Evolutionary conservation across 2,888 invertebrate genomes (phyloP).

Genomic region (Sepioteuthis lessoniana): DNA sequence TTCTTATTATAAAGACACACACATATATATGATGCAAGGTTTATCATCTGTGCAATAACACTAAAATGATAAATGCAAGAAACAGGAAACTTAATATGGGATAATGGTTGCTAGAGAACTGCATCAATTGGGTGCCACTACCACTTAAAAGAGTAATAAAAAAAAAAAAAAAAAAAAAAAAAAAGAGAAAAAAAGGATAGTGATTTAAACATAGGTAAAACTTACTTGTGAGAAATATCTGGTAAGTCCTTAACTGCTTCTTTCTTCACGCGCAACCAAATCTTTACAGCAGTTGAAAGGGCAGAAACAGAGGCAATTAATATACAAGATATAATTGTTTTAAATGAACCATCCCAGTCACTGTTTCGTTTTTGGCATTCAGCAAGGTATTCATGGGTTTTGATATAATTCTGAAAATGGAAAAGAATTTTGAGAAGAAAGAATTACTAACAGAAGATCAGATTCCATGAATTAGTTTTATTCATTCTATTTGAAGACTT

Average conservation of each 20-base stretch:
- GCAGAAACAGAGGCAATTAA: conserved; percentile 50
- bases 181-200: neutral
- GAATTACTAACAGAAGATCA: neutral
- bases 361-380: conserved; percentile 52
- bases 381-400: conserved; percentile 54
- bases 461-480: no score
- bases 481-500: no score
- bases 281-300: conserved; percentile 52
- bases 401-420: conserved; percentile 52
- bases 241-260: conserved; percentile 53
- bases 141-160: no score
- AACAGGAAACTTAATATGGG: no score
- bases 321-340: conserved; percentile 54
- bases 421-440: neutral
- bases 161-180: neutral
- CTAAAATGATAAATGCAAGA: neutral
- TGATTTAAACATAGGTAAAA: neutral
- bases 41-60: neutral
- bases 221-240: conserved; percentile 56
- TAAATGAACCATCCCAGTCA: conserved; percentile 51
- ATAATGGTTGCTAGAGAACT: no score
- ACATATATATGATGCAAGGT: neutral
- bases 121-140: no score
- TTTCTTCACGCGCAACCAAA: conserved; percentile 59
- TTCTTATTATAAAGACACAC: no score